A percentile compares a stretch with the other conserved stretches of the same genome.
Evolutionary conservation across 2,797 vertebrate species (phyloP).

Genomic region (Coilia nasus): DNA sequence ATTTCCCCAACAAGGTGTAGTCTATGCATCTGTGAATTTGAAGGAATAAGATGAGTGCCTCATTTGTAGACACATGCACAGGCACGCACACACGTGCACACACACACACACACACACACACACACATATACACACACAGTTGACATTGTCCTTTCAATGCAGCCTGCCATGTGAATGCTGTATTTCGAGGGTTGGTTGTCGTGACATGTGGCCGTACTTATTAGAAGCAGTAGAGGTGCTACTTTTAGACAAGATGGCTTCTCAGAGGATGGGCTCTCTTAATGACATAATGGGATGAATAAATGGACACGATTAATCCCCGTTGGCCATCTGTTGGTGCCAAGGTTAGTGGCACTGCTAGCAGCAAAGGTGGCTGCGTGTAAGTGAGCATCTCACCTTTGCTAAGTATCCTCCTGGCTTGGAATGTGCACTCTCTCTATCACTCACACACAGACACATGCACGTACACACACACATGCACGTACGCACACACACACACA

Average conservation of each 20-base stretch:
- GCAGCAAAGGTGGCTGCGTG: background rate
- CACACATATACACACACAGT: background rate
- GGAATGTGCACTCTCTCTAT: no score
- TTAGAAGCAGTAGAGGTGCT: constrained; percentile 59
- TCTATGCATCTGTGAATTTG: no score
- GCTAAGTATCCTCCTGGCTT: background rate
- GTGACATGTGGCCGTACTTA: constrained; percentile 16
- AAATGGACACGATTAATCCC: constrained; percentile 74
- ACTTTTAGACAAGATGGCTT: constrained; percentile 46
- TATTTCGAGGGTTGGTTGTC: background rate
- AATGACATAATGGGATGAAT: constrained; percentile 75
- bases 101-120: no score
- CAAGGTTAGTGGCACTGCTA: constrained; percentile 24
- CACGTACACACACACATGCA: background rate
- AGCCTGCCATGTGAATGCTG: background rate
- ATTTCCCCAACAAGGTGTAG: no score
- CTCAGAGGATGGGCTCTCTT: constrained; percentile 57
- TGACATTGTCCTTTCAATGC: background rate
- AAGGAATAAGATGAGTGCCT: no score
- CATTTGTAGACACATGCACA: background rate
- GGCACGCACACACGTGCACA: no score
- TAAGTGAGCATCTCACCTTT: constrained; percentile 8
- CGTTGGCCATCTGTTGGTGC: constrained; percentile 74
- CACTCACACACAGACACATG: no score
- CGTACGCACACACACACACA: background rate